phyloP scores from a whole-genome alignment of 2,888 invertebrate genomes.

The Prenolepis imparis region DNA sequence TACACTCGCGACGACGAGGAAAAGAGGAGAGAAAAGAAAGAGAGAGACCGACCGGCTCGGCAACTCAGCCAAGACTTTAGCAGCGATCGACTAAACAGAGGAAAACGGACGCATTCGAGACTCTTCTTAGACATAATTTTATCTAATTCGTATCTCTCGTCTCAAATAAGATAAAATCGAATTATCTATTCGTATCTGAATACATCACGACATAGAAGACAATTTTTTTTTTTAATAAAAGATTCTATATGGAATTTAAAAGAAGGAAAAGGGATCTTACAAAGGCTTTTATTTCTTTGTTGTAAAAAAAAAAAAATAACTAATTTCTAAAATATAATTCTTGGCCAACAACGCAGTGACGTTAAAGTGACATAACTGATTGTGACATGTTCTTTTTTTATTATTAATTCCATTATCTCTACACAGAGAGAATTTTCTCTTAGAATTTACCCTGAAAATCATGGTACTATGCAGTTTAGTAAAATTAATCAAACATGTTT shows the following conservation, averaged over 20 bases:
- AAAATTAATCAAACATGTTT: too few relatives aligned
- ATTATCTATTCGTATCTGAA: not conserved
- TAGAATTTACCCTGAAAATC: too few relatives aligned
- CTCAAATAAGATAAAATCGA: not conserved
- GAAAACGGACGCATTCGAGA: not conserved
- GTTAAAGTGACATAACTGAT: too few relatives aligned
- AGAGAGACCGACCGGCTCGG: not conserved
- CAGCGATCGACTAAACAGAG: not conserved
- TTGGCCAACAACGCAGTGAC: not conserved
- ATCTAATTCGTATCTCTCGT: not conserved
- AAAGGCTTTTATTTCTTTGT: not conserved
- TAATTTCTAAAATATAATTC: not conserved
- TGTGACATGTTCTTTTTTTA: too few relatives aligned
- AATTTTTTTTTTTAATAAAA: not conserved
- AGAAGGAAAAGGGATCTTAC: not conserved
- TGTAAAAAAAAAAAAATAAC: too few relatives aligned
- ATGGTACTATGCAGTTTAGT: too few relatives aligned
- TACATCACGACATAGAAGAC: not conserved
- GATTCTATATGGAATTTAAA: not conserved
- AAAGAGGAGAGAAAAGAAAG: too few relatives aligned
- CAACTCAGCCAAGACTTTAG: not conserved
- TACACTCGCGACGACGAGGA: not conserved
- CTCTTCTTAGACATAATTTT: not conserved
- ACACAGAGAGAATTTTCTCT: too few relatives aligned
- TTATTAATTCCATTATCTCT: too few relatives aligned